A percentile compares a stretch with the other conserved stretches of the same genome.
Evolutionary conservation across 1,140 invertebrate genomes (phyloP).

Genomic region (Macrosteles quadrilineatus): DNA sequence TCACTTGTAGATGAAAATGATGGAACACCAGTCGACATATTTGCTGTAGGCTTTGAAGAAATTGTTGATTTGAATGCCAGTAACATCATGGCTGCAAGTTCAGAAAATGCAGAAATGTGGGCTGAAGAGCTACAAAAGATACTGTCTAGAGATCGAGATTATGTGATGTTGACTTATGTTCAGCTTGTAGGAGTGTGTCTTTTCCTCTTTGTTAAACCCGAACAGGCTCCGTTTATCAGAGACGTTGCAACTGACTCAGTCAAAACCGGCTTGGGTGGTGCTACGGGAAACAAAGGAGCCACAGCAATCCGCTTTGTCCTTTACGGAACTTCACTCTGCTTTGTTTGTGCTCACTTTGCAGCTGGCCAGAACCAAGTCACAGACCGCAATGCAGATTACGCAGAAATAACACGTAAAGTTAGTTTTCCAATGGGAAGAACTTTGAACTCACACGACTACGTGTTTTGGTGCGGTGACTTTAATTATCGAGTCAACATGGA

Average conservation of each 20-base stretch:
- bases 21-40: slow-evolving; percentile 79
- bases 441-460: slow-evolving; percentile 93
- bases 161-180: slow-evolving; percentile 89
- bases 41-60: slow-evolving; percentile 97
- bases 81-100: slow-evolving; percentile 94
- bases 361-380: slow-evolving; percentile 96
- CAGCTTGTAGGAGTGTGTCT: slow-evolving; percentile 97
- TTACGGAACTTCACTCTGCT: slow-evolving; percentile 92
- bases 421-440: slow-evolving; percentile 90
- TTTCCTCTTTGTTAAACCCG: slow-evolving; percentile 88
- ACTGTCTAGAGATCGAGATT: slow-evolving; percentile 84
- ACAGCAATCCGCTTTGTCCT: slow-evolving; percentile 91
- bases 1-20: slow-evolving; percentile 50
- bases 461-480: slow-evolving; percentile 99
- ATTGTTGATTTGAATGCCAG: slow-evolving; percentile 98
- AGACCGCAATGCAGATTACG: slow-evolving; percentile 95
- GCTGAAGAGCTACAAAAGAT: slow-evolving; percentile 92
- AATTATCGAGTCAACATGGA: slow-evolving; percentile 98
- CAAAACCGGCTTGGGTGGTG: slow-evolving; percentile 96
- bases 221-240: slow-evolving; percentile 81
- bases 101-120: slow-evolving; percentile 95
- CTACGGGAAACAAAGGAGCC: slow-evolving; percentile 96
- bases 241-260: slow-evolving; percentile 93
- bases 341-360: slow-evolving; percentile 98
- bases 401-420: slow-evolving; percentile 92